phyloP scores from a whole-genome alignment of 2,797 vertebrate species.

The Danio jaintianensis region DNA sequence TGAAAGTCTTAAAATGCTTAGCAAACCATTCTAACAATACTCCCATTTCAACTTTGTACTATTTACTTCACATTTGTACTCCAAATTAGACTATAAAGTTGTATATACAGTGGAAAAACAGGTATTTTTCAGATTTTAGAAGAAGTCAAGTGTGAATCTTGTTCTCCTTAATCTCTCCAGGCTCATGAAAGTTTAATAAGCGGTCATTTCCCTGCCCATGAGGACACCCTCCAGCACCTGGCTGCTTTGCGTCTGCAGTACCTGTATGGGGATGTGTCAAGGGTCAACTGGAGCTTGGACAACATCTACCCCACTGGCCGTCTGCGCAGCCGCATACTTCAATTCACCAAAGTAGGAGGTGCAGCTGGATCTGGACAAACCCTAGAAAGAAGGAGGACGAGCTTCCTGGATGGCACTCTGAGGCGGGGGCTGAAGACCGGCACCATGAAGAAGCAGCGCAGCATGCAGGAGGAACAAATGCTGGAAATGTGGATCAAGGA shows the following conservation, averaged over 20 bases:
- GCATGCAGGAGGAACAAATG: slow-evolving; percentile 92
- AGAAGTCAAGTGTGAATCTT: not conserved
- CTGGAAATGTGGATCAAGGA: slow-evolving; percentile 96
- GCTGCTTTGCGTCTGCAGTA: slow-evolving; percentile 90
- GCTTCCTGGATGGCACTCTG: slow-evolving; percentile 90
- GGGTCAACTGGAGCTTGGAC: slow-evolving; percentile 84
- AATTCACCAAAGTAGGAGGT: slow-evolving; percentile 84
- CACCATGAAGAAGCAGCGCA: slow-evolving; percentile 89
- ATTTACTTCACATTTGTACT: not conserved
- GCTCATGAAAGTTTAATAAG: slow-evolving; percentile 90
- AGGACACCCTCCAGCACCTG: slow-evolving; percentile 90
- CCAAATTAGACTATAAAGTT: not conserved
- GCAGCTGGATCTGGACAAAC: slow-evolving; percentile 77
- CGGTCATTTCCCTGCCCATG: slow-evolving; percentile 89
- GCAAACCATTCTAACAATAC: too few species aligned
- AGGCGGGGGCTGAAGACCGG: slow-evolving; percentile 88
- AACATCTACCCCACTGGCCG: slow-evolving; percentile 87
- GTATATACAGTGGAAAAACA: not conserved
- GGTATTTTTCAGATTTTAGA: not conserved
- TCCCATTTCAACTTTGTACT: too few species aligned
- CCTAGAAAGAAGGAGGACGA: slow-evolving; percentile 87
- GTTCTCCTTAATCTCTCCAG: slow-evolving; percentile 65
- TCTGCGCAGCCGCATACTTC: slow-evolving; percentile 86
- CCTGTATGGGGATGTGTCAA: slow-evolving; percentile 83
- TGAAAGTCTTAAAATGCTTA: too few species aligned